Percentiles rank a stretch among this genome's conserved stretches.
These are phyloP conservation scores for Resseliella maxima DNA, from an alignment of 2,888 invertebrate species.

Conservation along the genomic window DNA sequence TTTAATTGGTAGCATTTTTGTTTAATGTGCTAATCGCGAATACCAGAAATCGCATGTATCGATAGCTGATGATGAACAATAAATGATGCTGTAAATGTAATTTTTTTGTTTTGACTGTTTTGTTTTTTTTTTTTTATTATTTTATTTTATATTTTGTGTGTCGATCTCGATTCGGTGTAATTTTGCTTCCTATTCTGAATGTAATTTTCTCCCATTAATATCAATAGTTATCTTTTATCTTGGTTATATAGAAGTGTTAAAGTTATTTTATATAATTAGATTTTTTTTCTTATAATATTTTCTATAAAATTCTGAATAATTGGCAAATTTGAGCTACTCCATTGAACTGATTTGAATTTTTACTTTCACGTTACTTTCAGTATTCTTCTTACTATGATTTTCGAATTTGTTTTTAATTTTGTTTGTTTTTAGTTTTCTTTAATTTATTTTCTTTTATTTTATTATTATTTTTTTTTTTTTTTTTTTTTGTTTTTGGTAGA, in stretches of 20 bases:
- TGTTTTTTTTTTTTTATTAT: neutral
- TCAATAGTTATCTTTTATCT: conserved; percentile 40
- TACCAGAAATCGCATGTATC: conserved; percentile 34
- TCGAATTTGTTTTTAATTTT: neutral
- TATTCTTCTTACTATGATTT: conserved; percentile 40
- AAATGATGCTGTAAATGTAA: conserved; percentile 23
- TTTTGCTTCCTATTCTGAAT: conserved; percentile 32
- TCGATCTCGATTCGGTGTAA: neutral
- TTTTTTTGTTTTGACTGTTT: neutral
- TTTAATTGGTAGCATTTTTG: neutral
- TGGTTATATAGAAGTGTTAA: conserved; percentile 46
- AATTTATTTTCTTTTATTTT: neutral
- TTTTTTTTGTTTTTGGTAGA: neutral
- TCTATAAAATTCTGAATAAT: conserved; percentile 51
- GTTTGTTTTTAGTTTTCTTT: neutral
- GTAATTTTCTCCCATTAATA: conserved; percentile 46
- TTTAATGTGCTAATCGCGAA: conserved; percentile 8
- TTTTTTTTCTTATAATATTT: conserved; percentile 52
- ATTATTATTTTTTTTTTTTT: neutral
- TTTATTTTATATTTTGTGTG: neutral
- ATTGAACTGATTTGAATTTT: conserved; percentile 42
- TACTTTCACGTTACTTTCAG: neutral
- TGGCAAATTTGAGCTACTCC: conserved; percentile 53
- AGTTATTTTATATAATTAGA: conserved; percentile 42
- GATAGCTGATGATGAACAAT: conserved; percentile 38